Conservation (phyloP, 2,113 vertebrate species). For the Eptesicus fuscus region DNA sequence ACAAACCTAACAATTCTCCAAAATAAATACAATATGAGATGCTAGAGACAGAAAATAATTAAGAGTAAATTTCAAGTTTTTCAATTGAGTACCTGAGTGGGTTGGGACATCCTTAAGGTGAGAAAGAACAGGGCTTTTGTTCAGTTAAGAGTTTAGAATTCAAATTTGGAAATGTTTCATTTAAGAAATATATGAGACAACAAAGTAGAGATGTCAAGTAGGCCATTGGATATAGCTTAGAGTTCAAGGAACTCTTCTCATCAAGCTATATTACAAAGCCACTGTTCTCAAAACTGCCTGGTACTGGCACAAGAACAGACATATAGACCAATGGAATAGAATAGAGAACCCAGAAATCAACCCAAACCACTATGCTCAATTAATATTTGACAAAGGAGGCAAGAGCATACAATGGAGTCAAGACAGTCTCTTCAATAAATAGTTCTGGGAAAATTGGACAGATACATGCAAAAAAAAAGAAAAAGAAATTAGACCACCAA, state of each 20-base stretch:
- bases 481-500: too few relatives aligned
- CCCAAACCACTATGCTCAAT: too few relatives aligned
- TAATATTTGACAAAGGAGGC: too few relatives aligned
- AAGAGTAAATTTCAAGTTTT: background rate
- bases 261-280: too few relatives aligned
- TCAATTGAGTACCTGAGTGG: background rate
- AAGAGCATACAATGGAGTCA: background rate
- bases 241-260: background rate
- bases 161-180: background rate
- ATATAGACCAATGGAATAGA: too few relatives aligned
- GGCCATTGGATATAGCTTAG: background rate
- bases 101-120: background rate
- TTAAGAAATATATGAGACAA: background rate
- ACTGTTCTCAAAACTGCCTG: too few relatives aligned
- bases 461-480: too few relatives aligned
- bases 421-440: too few relatives aligned
- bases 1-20: background rate
- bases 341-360: too few relatives aligned
- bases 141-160: background rate
- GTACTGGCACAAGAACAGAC: too few relatives aligned
- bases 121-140: background rate
- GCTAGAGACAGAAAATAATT: background rate
- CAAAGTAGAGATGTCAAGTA: background rate
- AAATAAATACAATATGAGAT: background rate
- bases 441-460: too few relatives aligned